Evolutionary conservation across 2,797 vertebrate species (phyloP).

Genomic region (Rousettus madagascariensis): DNA sequence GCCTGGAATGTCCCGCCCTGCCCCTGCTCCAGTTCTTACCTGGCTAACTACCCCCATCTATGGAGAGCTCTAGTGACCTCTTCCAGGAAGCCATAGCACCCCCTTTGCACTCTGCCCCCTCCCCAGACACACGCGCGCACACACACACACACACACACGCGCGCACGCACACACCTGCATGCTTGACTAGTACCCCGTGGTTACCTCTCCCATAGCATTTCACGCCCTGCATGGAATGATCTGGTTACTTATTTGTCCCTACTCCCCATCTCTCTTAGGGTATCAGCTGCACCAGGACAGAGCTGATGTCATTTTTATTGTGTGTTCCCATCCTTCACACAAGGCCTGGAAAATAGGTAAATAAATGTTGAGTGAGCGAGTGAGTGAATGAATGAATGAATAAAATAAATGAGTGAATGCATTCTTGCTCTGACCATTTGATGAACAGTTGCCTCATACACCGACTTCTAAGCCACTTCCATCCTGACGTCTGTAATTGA

Average conservation of each 20-base stretch:
- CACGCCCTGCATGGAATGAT: not conserved
- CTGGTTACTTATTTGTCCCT: not conserved
- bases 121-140: not conserved
- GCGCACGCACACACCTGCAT: not conserved
- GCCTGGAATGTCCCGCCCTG: not conserved
- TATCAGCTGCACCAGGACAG: not conserved
- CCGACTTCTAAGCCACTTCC: not conserved
- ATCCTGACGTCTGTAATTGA: not conserved
- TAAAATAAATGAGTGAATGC: not conserved
- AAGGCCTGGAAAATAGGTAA: not conserved
- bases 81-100: not conserved
- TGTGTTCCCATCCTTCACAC: not conserved
- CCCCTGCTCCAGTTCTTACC: not conserved
- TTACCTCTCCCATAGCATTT: not conserved
- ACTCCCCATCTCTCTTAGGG: rapidly evolving
- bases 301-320: not conserved
- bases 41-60: not conserved
- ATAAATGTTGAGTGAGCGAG: not conserved
- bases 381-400: not conserved
- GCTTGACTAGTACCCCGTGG: not conserved
- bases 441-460: not conserved
- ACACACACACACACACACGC: not conserved
- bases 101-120: not conserved
- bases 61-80: not conserved
- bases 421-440: not conserved